Percentiles rank a stretch among this genome's conserved stretches.
These are phyloP conservation scores for Hydractinia echinata DNA, from an alignment of 30 jellyfish, hydroid and myxozoan genomes.

Conservation along the genomic window DNA sequence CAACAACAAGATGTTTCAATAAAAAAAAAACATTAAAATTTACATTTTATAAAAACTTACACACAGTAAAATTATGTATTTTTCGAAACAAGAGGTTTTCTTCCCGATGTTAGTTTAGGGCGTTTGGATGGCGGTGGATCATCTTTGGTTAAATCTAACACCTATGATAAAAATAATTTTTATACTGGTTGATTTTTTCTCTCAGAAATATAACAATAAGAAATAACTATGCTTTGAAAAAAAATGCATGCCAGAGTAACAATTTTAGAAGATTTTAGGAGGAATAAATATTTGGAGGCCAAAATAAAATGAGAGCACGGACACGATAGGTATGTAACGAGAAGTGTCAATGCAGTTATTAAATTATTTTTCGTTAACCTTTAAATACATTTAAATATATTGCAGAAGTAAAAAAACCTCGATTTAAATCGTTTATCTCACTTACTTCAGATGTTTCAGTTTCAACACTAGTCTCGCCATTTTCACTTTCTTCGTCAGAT, in stretches of 20 bases:
- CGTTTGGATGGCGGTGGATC: neutral
- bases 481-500: conserved; percentile 47
- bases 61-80: neutral
- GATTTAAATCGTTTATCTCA: neutral
- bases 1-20: too few relatives aligned
- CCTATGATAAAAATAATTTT: neutral
- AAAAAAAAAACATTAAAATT: too few relatives aligned
- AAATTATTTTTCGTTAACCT: too few relatives aligned
- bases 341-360: too few relatives aligned
- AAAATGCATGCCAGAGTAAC: neutral
- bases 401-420: neutral
- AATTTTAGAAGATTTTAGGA: too few relatives aligned
- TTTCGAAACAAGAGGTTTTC: neutral
- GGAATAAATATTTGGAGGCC: too few relatives aligned
- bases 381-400: neutral
- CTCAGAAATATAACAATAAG: neutral
- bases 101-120: neutral
- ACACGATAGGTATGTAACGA: too few relatives aligned
- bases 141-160: conserved; percentile 1
- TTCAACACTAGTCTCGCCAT: neutral
- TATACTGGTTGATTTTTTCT: too few relatives aligned
- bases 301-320: too few relatives aligned
- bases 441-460: neutral
- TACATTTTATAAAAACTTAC: too few relatives aligned
- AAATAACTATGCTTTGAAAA: neutral